Evolutionary conservation across 2,888 invertebrate species (phyloP), one percentile per base, ranked within the genome.

Genomic region (Erynnis tages): DNA sequence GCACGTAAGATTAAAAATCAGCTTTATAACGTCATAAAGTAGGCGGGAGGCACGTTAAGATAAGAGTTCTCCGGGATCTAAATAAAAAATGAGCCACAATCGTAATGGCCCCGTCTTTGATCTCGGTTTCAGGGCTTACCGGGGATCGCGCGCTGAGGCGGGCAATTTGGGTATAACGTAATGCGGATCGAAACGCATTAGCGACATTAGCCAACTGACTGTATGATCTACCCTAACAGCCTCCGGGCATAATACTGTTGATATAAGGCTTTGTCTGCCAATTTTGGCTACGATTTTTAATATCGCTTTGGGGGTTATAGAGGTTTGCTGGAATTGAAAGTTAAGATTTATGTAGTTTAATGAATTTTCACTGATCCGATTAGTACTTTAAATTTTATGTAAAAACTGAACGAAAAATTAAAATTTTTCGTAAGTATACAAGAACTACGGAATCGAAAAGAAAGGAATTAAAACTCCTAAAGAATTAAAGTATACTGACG

Each of bases 71-170:
- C 71, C 65, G 66, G 64, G 59, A 59, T 73, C 79, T 89, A 87
- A 89, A 89, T 89, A 89, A 89, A 88, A 88, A 86, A 89, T 89
- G 88, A 88, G 89, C 88, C 86, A 79, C 87, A 87, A 83, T 85
- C 78, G 88, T 85, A 87, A 88, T 84, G 82, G 84, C 69, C 63
- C 71, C 69, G 65, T 70, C 77, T 89, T 89, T 89, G 89, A 89
- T 88, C 88, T 87, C 83, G 83, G 86, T 87, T 83, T 79, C 84
- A 79, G 69, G 79, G 86, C 82, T 87, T 87, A 86, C 78, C 65
- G 75, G 73, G 86, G 87, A 81, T 87, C 80, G 77, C 70, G 70
- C 71, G 80, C 81, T 82, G 74, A 76, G 71, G 69, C 67, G 73
- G 74, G 71, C 86, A 84, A 87, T 88, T 87, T 82, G 80, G 80